phyloP scores from a whole-genome alignment of 1,140 invertebrate genomes.

The Bombus ignitus region DNA sequence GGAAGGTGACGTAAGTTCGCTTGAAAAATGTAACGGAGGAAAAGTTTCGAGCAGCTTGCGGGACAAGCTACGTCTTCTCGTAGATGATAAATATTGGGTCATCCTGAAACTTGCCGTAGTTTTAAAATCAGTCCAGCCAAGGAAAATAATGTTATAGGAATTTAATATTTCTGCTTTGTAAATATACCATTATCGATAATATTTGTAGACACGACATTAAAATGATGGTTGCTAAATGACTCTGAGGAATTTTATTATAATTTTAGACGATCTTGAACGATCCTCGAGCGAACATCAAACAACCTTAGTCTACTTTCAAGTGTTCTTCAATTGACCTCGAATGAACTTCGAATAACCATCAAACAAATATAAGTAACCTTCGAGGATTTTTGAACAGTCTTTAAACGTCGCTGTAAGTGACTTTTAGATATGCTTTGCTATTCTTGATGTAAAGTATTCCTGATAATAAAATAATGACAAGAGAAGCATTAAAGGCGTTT shows the following conservation, averaged over 20 bases:
- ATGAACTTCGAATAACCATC: neutral
- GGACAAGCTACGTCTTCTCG: neutral
- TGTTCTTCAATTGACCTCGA: neutral
- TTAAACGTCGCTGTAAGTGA: neutral
- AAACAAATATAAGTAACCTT: neutral
- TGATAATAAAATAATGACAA: too few relatives aligned
- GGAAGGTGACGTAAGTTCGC: slow-evolving; percentile 15
- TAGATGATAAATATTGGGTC: slow-evolving; percentile 21
- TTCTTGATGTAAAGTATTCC: neutral
- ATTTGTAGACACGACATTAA: neutral
- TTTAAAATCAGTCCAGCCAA: neutral
- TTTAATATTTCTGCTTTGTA: neutral
- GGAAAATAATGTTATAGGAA: neutral
- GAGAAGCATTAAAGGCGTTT: neutral
- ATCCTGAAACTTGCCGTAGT: neutral
- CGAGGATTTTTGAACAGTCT: neutral
- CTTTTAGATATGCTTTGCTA: neutral
- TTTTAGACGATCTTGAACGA: neutral
- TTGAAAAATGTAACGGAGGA: neutral
- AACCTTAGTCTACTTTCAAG: neutral
- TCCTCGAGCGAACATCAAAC: too few relatives aligned
- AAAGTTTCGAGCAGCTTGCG: neutral
- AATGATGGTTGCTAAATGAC: too few relatives aligned
- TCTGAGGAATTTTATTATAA: neutral
- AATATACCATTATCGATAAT: neutral